Base-by-base conservation (phyloP, 2,113 vertebrate genomes). In the Eptesicus fuscus region DNA sequence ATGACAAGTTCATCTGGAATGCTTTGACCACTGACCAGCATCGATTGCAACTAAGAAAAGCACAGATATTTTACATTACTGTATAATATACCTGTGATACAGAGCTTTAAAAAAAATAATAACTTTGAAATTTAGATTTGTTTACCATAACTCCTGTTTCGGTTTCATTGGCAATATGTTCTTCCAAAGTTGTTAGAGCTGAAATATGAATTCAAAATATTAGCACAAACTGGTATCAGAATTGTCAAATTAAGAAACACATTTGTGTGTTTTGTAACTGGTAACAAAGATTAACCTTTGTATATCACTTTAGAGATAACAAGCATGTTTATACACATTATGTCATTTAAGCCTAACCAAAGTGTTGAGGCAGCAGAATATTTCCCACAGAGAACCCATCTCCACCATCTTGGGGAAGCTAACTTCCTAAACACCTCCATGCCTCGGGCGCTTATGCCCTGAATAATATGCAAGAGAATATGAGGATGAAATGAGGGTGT, bases 171-270 rank as follows among this genome's bases (percentile, higher is more conserved):
- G 65, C 83, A 82, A 99, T 98, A 77, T 99, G 98, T 35, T 49
- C 98, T 94, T 98, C 98, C 90, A 99, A 98, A 94, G 99, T 49
- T 90, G 99, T 97, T 42, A 98, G 98, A 97, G 99, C 99, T 99
- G 98, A 98, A 95, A 97, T 91, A 86, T 20, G 22, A 93, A 96
- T 91, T 84, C 22, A 80, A 85, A 92, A 83, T 85, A 83, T 96
- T 92, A 97, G 93, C 51, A 95, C 5, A 83, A 74, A 35, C 2
- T 18, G 12, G 22, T 49, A 94, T 70, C 49, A 82, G 22, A 56
- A 77, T 80, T 18, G 37, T 9, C 47, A 90, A 77, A 95, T 44
- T 76, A 83, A 90, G 73, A 96, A 90, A 95, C 13, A 47, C 1
- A 67, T 80, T 83, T 2, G 0, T 67, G 30, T 23, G 7, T 71